Conservation (phyloP, 1,140 invertebrate genomes). For the Nebria ingens region DNA sequence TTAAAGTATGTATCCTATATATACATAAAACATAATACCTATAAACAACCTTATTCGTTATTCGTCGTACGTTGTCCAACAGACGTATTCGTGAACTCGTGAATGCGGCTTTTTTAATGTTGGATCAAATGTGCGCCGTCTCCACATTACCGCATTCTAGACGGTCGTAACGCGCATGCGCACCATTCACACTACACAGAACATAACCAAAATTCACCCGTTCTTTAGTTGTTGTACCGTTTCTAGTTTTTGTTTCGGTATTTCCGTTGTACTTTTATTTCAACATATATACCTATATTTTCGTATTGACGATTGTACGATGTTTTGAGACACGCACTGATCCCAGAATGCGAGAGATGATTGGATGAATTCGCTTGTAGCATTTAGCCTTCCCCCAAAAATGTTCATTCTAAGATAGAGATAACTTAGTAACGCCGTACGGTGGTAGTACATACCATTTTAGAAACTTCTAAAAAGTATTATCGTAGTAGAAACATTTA, state of each 20-base stretch:
- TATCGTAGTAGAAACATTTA: neutral
- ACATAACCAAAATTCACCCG: too few relatives aligned
- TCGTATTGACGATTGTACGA: neutral
- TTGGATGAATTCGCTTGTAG: constrained; percentile 18
- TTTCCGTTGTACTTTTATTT: too few relatives aligned
- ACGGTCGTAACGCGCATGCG: neutral
- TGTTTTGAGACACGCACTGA: constrained; percentile 13
- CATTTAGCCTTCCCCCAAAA: neutral
- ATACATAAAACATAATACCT: too few relatives aligned
- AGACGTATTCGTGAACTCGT: too few relatives aligned
- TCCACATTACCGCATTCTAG: neutral
- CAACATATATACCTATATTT: neutral
- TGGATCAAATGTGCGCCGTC: too few relatives aligned
- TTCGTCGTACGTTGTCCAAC: too few relatives aligned
- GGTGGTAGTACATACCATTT: constrained; percentile 4
- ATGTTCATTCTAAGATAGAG: constrained; percentile 8
- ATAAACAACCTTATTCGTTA: too few relatives aligned
- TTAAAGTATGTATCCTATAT: too few relatives aligned
- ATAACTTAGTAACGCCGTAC: neutral
- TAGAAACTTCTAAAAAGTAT: neutral
- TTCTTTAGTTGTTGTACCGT: too few relatives aligned
- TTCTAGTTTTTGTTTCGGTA: too few relatives aligned
- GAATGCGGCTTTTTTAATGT: too few relatives aligned
- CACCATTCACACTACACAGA: neutral
- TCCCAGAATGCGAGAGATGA: constrained; percentile 19